phyloP scores from a whole-genome alignment of 1,140 invertebrate genomes.

The Carposina sasakii region DNA sequence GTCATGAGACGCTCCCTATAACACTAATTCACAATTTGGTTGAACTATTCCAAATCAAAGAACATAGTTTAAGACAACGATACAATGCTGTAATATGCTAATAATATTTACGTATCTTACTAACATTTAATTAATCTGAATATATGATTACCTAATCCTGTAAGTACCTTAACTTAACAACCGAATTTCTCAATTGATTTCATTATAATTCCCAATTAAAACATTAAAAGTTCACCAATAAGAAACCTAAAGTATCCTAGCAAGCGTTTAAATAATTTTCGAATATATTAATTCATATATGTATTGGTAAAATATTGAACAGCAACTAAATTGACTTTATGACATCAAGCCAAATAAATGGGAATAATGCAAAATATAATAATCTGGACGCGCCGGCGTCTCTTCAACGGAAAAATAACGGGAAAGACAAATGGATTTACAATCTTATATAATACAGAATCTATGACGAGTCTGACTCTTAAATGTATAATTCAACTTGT shows the following conservation, averaged over 20 bases:
- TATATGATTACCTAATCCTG: slow-evolving; percentile 38
- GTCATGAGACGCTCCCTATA: slow-evolving; percentile 36
- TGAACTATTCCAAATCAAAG: neutral
- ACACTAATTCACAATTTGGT: neutral
- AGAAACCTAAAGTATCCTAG: no score
- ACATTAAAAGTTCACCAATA: neutral
- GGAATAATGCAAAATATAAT: slow-evolving; percentile 28
- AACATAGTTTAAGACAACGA: slow-evolving; percentile 19
- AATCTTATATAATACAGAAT: slow-evolving; percentile 60
- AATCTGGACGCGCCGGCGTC: slow-evolving; percentile 25
- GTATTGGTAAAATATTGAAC: no score
- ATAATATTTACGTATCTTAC: slow-evolving; percentile 25
- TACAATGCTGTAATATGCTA: slow-evolving; percentile 25
- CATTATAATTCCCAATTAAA: slow-evolving; percentile 4
- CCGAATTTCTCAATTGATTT: slow-evolving; percentile 35
- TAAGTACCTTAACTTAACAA: slow-evolving; percentile 49
- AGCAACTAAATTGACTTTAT: no score
- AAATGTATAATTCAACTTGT: slow-evolving; percentile 40
- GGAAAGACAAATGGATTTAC: slow-evolving; percentile 72
- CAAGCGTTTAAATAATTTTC: no score
- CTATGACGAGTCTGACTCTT: slow-evolving; percentile 53
- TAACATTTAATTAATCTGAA: slow-evolving; percentile 20
- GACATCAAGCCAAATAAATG: no score
- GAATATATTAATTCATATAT: no score
- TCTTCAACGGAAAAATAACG: slow-evolving; percentile 35